A percentile compares a stretch with the other conserved stretches of the same genome.
phyloP scores from a whole-genome alignment of 2,888 invertebrate species.

The Pterobdella sp. region DNA sequence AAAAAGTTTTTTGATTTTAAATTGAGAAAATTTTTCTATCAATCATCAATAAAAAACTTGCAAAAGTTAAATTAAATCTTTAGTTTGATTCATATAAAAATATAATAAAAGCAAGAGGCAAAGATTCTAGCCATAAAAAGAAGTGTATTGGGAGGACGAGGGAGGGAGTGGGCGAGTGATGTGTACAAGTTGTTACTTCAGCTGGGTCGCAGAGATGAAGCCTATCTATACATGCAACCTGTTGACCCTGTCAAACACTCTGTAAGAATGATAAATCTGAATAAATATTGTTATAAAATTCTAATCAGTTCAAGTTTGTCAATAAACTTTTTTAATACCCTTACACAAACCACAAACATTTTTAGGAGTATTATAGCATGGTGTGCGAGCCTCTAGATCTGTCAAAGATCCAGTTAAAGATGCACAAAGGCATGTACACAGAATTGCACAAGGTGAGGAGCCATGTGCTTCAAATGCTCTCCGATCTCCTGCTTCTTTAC shows the following conservation, averaged over 20 bases:
- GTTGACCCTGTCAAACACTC: slow-evolving; percentile 36
- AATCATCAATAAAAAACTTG: too few relatives aligned
- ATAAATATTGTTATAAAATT: too few relatives aligned
- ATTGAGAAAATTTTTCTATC: too few relatives aligned
- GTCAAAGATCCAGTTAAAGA: slow-evolving; percentile 35
- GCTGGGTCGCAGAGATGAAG: slow-evolving; percentile 35
- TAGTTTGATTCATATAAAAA: too few relatives aligned
- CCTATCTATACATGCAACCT: slow-evolving; percentile 34
- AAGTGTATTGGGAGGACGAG: slow-evolving; percentile 31
- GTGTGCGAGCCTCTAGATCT: slow-evolving; percentile 36
- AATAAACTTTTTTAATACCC: not conserved
- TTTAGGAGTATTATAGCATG: slow-evolving; percentile 35
- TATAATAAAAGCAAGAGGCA: too few relatives aligned
- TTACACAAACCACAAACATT: not conserved
- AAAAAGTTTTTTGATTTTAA: too few relatives aligned
- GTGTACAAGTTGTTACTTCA: slow-evolving; percentile 33
- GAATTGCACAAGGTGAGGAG: slow-evolving; percentile 30
- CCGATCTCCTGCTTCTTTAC: slow-evolving; percentile 33
- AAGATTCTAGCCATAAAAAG: slow-evolving; percentile 13
- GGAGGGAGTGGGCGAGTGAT: slow-evolving; percentile 35
- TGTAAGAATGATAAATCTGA: too few relatives aligned
- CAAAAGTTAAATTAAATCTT: too few relatives aligned
- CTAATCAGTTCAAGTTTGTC: not conserved
- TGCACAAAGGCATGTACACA: slow-evolving; percentile 32
- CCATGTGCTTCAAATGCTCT: slow-evolving; percentile 34